Percentiles rank a stretch among this genome's conserved stretches.
Evolutionary conservation across 2,797 vertebrate genomes (phyloP).

Genomic region (Darevskia nairensis): DNA sequence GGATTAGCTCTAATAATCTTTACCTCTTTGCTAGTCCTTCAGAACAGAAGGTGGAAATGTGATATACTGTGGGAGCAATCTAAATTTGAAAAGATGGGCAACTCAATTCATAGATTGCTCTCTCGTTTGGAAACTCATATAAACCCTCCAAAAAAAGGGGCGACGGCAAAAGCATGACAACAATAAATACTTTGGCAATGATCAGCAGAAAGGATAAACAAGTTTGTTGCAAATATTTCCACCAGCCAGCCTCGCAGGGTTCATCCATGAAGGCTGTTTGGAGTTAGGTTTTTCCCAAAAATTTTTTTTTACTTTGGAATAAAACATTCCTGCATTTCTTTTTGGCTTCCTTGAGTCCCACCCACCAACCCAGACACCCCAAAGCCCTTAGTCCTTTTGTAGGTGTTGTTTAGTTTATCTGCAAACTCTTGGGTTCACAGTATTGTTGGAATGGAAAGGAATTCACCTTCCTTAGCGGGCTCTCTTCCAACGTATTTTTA

Average conservation of each 20-base stretch:
- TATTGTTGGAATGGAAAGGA: constrained; percentile 68
- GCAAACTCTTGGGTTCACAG: constrained; percentile 49
- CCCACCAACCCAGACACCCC: background rate
- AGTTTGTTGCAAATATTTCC: background rate
- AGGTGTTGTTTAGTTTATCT: constrained; percentile 56
- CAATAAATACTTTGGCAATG: background rate
- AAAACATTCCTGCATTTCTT: background rate
- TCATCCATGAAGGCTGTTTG: background rate
- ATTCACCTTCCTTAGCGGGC: constrained; percentile 46
- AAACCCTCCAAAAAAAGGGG: background rate
- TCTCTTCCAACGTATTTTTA: constrained; percentile 60
- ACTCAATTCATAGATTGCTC: background rate
- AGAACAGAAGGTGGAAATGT: background rate
- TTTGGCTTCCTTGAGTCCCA: constrained; percentile 33
- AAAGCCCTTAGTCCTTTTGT: constrained; percentile 23
- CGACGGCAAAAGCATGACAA: background rate
- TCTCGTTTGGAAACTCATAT: background rate
- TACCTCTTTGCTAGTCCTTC: background rate
- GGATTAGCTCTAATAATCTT: constrained; percentile 16
- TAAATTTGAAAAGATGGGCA: background rate
- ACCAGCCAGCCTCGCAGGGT: background rate
- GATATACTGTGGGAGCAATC: background rate
- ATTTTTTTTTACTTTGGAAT: background rate
- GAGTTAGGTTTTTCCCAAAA: background rate
- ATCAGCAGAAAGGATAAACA: background rate